Conservation (phyloP, 2,797 vertebrate genomes). For the Tadarida brasiliensis region DNA sequence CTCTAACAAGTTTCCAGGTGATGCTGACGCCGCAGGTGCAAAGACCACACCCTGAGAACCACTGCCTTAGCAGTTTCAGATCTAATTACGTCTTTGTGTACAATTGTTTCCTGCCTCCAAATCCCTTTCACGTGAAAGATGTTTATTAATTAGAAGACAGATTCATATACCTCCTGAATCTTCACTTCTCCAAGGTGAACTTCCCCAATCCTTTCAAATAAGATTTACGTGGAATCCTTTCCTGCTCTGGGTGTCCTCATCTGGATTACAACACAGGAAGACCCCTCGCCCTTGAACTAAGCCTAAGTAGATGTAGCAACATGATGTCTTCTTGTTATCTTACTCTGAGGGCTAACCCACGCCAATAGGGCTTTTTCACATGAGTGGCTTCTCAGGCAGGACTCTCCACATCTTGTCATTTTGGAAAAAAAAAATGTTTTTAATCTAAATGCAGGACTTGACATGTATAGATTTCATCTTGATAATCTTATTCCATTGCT, state of each 20-base stretch:
- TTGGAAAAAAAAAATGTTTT: not conserved
- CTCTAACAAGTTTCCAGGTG: not conserved
- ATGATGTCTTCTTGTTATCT: fast-evolving
- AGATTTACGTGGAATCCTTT: not conserved
- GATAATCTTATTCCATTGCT: not conserved
- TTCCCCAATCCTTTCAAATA: not conserved
- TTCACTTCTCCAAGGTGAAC: not conserved
- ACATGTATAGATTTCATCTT: not conserved
- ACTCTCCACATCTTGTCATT: not conserved
- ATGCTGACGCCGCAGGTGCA: not conserved
- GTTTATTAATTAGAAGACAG: not conserved
- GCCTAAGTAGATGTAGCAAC: not conserved
- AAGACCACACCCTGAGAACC: not conserved
- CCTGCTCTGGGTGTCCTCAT: not conserved
- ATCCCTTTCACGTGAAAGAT: not conserved
- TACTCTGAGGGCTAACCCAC: not conserved
- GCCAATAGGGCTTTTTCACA: not conserved
- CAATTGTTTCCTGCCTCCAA: not conserved
- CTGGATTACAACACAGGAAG: not conserved
- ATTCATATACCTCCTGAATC: not conserved
- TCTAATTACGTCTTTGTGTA: not conserved
- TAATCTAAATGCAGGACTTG: not conserved
- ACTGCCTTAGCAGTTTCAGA: not conserved
- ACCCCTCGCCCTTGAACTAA: not conserved
- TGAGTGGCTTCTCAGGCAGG: not conserved